A percentile compares a stretch with the other conserved stretches of the same genome.
Conservation (phyloP, 30 jellyfish, hydroid and myxozoan genomes). For the Aurelia sp. region DNA sequence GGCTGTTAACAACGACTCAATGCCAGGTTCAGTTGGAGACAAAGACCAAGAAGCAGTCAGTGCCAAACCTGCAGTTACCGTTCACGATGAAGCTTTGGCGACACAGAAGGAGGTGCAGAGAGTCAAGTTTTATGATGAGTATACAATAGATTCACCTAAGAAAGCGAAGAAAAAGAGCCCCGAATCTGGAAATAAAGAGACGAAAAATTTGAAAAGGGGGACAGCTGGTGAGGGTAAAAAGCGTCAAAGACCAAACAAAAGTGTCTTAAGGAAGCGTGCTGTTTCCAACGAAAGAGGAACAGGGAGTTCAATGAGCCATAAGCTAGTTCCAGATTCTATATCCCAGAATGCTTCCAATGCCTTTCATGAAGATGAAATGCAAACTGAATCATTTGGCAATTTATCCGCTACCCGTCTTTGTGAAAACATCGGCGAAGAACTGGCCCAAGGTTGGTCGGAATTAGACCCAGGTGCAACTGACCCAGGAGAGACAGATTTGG, state of each 20-base stretch:
- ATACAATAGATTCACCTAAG: too few relatives aligned
- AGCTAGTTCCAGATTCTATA: too few relatives aligned
- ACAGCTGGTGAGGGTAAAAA: background rate
- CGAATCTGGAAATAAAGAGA: background rate
- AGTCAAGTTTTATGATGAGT: too few relatives aligned
- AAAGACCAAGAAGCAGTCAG: background rate
- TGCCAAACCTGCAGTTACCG: background rate
- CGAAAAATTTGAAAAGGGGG: background rate
- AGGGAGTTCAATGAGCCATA: too few relatives aligned
- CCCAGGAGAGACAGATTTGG: background rate
- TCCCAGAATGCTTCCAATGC: background rate
- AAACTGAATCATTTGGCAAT: background rate
- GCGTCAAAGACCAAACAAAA: background rate
- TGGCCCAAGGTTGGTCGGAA: background rate
- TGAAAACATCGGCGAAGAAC: background rate
- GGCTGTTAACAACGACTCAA: background rate
- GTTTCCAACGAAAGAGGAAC: background rate
- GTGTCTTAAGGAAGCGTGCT: background rate
- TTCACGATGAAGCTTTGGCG: background rate
- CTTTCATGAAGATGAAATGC: background rate
- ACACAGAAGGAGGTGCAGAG: background rate
- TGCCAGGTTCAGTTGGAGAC: background rate
- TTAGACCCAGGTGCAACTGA: background rate
- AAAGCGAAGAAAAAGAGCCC: background rate
- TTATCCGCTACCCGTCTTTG: background rate